A percentile compares a stretch with the other conserved stretches of the same genome.
phyloP scores from a whole-genome alignment of 1,140 invertebrate species.

The Halotydeus destructor region DNA sequence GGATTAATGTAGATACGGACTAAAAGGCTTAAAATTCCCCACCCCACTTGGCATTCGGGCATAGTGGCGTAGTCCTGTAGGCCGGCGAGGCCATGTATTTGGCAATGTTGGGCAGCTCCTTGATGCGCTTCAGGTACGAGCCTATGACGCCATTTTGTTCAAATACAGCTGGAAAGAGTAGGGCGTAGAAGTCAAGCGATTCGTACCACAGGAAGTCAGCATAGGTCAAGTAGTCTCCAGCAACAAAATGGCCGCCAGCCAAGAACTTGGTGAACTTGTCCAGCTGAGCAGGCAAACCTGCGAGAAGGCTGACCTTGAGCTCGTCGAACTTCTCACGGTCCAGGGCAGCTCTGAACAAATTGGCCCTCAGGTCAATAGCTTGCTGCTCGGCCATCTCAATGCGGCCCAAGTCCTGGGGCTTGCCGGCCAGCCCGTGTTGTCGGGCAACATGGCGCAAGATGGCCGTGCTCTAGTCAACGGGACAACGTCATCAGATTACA shows the following conservation, averaged over 20 bases:
- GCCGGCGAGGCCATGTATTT: too few species aligned
- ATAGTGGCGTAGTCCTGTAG: too few species aligned
- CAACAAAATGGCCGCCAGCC: slow-evolving; percentile 25
- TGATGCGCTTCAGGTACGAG: background rate
- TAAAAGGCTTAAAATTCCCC: too few species aligned
- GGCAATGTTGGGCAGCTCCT: slow-evolving; percentile 1
- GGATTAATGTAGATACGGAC: too few species aligned
- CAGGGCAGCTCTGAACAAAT: slow-evolving; percentile 19
- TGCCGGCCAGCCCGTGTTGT: slow-evolving; percentile 20
- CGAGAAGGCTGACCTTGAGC: slow-evolving; percentile 12
- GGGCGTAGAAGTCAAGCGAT: slow-evolving; percentile 25
- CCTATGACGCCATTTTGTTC: too few species aligned
- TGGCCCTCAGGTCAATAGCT: slow-evolving; percentile 26
- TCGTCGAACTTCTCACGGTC: slow-evolving; percentile 13
- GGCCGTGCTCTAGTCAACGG: slow-evolving; percentile 26
- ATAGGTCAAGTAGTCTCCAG: slow-evolving; percentile 29
- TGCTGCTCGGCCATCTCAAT: slow-evolving; percentile 28
- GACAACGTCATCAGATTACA: background rate
- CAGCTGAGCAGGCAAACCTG: slow-evolving; percentile 21
- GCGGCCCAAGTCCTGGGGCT: slow-evolving; percentile 22
- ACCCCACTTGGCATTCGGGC: too few species aligned
- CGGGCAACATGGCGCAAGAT: slow-evolving; percentile 32
- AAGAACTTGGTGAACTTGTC: slow-evolving; percentile 24
- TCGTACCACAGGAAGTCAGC: slow-evolving; percentile 33
- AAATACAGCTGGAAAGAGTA: background rate